phyloP scores from a whole-genome alignment of 37 sponge, comb jelly and placozoan species.

The Crambe crambe region DNA sequence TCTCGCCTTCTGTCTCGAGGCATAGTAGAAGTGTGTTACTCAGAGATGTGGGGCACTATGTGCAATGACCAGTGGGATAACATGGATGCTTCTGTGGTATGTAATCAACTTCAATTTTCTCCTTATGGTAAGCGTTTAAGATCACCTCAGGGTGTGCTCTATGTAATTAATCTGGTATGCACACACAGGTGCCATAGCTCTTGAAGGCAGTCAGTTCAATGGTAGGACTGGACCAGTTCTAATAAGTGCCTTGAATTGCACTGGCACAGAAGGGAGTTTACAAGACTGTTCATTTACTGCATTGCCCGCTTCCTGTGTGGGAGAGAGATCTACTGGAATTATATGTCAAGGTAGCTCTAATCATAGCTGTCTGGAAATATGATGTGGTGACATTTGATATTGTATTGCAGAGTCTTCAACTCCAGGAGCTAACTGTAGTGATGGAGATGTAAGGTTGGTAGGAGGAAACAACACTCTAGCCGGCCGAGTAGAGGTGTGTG shows the following conservation, averaged over 20 bases:
- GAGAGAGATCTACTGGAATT: neutral
- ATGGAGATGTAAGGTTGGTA: slow-evolving; percentile 22
- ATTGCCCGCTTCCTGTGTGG: neutral
- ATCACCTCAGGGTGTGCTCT: neutral
- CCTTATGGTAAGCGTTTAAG: neutral
- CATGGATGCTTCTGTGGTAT: slow-evolving; percentile 1
- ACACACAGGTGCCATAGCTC: neutral
- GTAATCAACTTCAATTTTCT: neutral
- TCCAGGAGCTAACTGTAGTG: neutral
- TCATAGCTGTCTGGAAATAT: neutral
- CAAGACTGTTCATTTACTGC: neutral
- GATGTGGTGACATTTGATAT: neutral
- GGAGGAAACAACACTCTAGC: neutral
- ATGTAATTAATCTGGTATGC: neutral
- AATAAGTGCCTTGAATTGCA: neutral
- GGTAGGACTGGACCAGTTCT: neutral
- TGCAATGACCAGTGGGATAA: slow-evolving; percentile 10
- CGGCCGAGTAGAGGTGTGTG: slow-evolving; percentile 35
- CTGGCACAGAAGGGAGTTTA: neutral
- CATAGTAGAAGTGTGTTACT: slow-evolving; percentile 1
- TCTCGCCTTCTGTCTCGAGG: neutral
- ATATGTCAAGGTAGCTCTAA: neutral
- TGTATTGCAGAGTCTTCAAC: neutral
- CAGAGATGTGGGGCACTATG: slow-evolving; percentile 1
- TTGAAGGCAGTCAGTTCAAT: neutral